Conservation (phyloP, 2,888 invertebrate genomes). For the Phyto melanocephala region DNA sequence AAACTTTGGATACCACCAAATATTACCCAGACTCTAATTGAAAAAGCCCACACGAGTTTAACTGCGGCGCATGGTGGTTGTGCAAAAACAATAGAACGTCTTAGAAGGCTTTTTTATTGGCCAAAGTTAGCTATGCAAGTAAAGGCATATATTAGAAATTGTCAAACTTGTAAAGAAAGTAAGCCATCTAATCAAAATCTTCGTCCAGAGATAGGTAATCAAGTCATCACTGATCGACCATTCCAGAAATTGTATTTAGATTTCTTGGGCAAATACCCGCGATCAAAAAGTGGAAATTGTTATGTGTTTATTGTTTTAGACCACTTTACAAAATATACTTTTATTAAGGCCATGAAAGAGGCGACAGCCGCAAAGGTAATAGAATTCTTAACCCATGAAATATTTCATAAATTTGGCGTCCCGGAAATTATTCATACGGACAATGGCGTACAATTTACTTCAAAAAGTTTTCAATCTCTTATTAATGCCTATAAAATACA, state of each 20-base stretch:
- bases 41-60: conserved; percentile 2
- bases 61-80: conserved; percentile 21
- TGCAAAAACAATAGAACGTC: not conserved
- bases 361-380: conserved; percentile 28
- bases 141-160: not conserved
- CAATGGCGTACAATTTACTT: conserved; percentile 68
- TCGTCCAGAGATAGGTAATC: not conserved
- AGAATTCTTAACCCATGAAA: conserved; percentile 53
- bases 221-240: conserved; percentile 33
- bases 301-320: conserved; percentile 56
- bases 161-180: conserved; percentile 27
- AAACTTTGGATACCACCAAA: conserved; percentile 21
- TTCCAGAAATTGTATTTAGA: conserved; percentile 49
- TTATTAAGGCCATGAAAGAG: conserved; percentile 49
- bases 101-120: conserved; percentile 33
- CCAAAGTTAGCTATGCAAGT: conserved; percentile 33
- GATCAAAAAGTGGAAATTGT: conserved; percentile 45
- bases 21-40: not conserved
- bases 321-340: conserved; percentile 59
- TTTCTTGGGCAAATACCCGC: conserved; percentile 59
- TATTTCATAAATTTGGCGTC: conserved; percentile 69
- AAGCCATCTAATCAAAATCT: conserved; percentile 7
- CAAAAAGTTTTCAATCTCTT: conserved; percentile 55
- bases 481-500: conserved; percentile 52
- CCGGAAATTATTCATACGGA: conserved; percentile 66